Evolutionary conservation across 2,888 invertebrate genomes (phyloP).

Genomic region (Anagyrus pseudococci): DNA sequence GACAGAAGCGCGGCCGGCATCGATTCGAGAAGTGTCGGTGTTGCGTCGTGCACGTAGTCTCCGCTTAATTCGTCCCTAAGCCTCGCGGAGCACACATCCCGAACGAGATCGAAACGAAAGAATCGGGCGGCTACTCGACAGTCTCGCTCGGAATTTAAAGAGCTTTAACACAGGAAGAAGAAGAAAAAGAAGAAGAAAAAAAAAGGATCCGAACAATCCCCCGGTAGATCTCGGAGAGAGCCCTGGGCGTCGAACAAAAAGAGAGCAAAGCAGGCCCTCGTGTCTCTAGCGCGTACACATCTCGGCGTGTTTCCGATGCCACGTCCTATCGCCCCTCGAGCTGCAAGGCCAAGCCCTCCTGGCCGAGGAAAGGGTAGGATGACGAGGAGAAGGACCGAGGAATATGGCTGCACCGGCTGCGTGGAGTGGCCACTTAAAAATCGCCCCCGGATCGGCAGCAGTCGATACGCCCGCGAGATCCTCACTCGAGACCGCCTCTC

Average conservation of each 20-base stretch:
- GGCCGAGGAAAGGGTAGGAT: background rate
- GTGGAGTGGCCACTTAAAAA: conserved; percentile 24
- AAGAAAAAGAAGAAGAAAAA: conserved; percentile 3
- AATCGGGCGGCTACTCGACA: background rate
- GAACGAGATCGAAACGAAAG: conserved; percentile 5
- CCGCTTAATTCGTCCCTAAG: background rate
- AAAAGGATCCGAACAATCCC: conserved; percentile 12
- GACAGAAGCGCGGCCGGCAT: too few species aligned
- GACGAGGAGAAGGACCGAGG: too few species aligned
- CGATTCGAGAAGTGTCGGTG: too few species aligned
- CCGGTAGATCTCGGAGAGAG: too few species aligned
- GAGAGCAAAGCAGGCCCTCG: background rate
- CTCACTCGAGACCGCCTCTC: conserved; percentile 18
- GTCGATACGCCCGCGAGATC: background rate
- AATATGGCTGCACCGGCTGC: background rate
- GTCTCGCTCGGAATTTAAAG: conserved; percentile 9
- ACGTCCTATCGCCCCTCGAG: background rate
- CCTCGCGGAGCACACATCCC: background rate
- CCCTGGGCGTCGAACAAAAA: conserved; percentile 3
- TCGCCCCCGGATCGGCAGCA: background rate
- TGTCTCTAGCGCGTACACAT: too few species aligned
- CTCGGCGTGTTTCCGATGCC: background rate
- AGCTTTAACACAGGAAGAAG: conserved; percentile 1
- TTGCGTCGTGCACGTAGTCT: too few species aligned
- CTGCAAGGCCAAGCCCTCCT: too few species aligned